Conservation (phyloP, 2,113 vertebrate genomes). For the Callaeas wilsoni region DNA sequence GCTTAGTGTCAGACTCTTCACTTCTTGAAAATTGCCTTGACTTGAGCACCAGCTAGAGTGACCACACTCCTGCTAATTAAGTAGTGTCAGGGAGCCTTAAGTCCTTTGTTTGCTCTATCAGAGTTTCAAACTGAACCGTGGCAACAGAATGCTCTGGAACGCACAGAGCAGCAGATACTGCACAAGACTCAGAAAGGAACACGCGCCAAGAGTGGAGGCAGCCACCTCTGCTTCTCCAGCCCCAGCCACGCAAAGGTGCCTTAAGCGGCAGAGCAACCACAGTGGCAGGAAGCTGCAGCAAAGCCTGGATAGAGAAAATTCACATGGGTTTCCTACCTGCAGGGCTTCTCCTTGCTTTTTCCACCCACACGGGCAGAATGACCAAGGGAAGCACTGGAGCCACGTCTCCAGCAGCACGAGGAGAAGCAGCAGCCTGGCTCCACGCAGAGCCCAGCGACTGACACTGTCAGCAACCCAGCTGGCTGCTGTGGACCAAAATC, state of each 20-base stretch:
- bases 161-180: background rate
- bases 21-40: conserved; percentile 31
- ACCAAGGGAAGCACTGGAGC: background rate
- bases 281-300: background rate
- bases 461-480: rapidly evolving
- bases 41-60: background rate
- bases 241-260: background rate
- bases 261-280: background rate
- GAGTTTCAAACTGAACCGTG: background rate
- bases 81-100: background rate
- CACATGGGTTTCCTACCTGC: rapidly evolving
- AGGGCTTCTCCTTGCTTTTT: background rate
- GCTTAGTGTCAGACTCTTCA: background rate
- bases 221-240: background rate
- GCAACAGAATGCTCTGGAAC: background rate
- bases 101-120: background rate
- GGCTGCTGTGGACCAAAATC: background rate
- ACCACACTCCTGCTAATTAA: conserved; percentile 54
- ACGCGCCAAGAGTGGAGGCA: background rate
- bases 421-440: background rate
- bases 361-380: background rate
- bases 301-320: rapidly evolving
- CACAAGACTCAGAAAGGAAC: background rate
- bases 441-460: rapidly evolving
- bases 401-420: background rate